Conservation (phyloP, 2,797 vertebrate genomes). For the Luscinia luscinia region DNA sequence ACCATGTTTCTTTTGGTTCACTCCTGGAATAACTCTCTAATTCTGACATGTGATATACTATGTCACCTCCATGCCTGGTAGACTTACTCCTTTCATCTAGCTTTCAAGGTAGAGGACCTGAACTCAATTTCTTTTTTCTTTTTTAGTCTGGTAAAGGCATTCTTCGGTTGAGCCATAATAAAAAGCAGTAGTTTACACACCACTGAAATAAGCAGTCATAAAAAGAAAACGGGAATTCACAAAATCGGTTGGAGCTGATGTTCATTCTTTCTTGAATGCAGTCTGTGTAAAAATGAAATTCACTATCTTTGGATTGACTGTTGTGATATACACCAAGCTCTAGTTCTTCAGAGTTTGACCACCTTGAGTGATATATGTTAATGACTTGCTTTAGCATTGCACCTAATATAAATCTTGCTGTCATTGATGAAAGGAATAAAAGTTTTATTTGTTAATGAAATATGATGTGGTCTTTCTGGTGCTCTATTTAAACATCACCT, state of each 20-base stretch:
- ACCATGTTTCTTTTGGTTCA: slow-evolving; percentile 12
- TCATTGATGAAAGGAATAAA: slow-evolving; percentile 70
- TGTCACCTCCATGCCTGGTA: neutral
- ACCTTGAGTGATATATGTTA: slow-evolving; percentile 70
- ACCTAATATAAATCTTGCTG: slow-evolving; percentile 67
- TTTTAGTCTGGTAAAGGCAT: neutral
- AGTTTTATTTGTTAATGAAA: slow-evolving; percentile 88
- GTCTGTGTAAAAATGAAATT: slow-evolving; percentile 41
- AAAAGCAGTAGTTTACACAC: neutral
- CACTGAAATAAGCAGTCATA: neutral
- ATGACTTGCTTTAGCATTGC: slow-evolving; percentile 57
- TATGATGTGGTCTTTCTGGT: slow-evolving; percentile 81
- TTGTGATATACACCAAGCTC: slow-evolving; percentile 43
- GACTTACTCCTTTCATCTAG: slow-evolving; percentile 19
- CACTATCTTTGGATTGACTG: slow-evolving; percentile 40
- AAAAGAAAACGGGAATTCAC: slow-evolving; percentile 10
- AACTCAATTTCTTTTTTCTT: neutral
- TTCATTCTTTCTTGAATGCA: neutral
- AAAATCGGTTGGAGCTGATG: neutral
- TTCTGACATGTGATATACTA: slow-evolving; percentile 1
- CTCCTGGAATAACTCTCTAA: neutral
- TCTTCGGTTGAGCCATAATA: neutral
- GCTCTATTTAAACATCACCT: slow-evolving; percentile 82
- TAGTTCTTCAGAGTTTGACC: slow-evolving; percentile 41
- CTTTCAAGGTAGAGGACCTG: slow-evolving; percentile 3